These are phyloP conservation scores for Aproaerema taeniolella DNA, from an alignment of 2,888 invertebrate genomes.

Conservation along the genomic window DNA sequence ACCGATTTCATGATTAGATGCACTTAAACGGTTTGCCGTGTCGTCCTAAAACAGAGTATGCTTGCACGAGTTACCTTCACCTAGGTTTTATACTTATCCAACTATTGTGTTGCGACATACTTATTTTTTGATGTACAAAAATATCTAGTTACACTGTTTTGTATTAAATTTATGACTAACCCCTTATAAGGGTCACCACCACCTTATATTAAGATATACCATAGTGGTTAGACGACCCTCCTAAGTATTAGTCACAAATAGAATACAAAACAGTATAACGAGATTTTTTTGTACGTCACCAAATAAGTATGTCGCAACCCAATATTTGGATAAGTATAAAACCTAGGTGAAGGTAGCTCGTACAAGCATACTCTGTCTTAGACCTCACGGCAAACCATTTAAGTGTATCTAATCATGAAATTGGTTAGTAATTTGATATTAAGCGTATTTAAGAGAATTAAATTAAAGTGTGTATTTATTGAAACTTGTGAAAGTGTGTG, in stretches of 20 bases:
- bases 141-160: constrained; percentile 53
- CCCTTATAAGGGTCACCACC: too few species aligned
- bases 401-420: constrained; percentile 44
- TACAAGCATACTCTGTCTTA: constrained; percentile 46
- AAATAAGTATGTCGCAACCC: constrained; percentile 54
- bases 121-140: constrained; percentile 45
- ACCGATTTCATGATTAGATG: constrained; percentile 53
- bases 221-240: neutral
- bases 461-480: too few species aligned
- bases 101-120: constrained; percentile 55
- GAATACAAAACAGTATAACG: constrained; percentile 56
- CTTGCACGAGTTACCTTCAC: constrained; percentile 40
- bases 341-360: constrained; percentile 42
- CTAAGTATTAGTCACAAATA: constrained; percentile 49
- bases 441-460: too few species aligned
- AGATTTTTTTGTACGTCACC: constrained; percentile 42
- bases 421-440: constrained; percentile 48
- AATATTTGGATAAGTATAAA: constrained; percentile 59
- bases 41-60: constrained; percentile 44
- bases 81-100: constrained; percentile 57
- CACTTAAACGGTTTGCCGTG: constrained; percentile 32
- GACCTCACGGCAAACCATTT: constrained; percentile 34
- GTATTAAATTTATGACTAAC: constrained; percentile 45
- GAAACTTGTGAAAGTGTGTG: constrained; percentile 19
- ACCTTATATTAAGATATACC: too few species aligned